Evolutionary conservation across 2,888 invertebrate genomes (phyloP).

Genomic region (Aromia moschata): DNA sequence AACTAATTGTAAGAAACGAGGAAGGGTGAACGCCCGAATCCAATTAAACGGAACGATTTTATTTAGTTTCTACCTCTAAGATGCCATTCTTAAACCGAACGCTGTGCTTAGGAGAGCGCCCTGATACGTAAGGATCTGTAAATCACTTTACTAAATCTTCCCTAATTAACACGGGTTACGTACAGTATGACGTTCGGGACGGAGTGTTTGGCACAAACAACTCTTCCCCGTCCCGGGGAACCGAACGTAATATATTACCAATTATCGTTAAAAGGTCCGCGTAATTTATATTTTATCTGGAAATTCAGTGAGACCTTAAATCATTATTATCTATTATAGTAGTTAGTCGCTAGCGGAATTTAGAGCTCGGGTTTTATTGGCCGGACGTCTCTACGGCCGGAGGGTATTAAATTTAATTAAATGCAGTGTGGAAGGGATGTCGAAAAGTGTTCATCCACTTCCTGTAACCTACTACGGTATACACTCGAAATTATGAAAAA

Average conservation of each 20-base stretch:
- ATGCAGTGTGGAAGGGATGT: too few species aligned
- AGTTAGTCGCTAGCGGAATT: background rate
- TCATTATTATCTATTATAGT: background rate
- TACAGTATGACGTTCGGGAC: constrained; percentile 28
- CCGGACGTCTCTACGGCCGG: background rate
- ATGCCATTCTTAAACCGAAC: constrained; percentile 13
- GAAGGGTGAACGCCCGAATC: background rate
- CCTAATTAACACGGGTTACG: constrained; percentile 42
- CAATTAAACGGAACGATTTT: background rate
- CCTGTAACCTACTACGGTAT: too few species aligned
- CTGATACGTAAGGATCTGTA: constrained; percentile 37
- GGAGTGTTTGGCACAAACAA: constrained; percentile 37
- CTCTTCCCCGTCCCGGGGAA: constrained; percentile 19
- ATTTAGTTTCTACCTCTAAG: constrained; percentile 4
- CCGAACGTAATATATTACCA: constrained; percentile 36
- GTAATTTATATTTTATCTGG: constrained; percentile 20
- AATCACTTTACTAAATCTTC: constrained; percentile 42
- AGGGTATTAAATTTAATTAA: background rate
- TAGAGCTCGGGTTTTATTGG: background rate
- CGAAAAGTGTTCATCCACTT: too few species aligned
- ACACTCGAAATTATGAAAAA: too few species aligned
- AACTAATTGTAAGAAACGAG: too few species aligned
- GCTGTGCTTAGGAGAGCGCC: constrained; percentile 18
- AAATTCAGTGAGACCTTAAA: background rate
- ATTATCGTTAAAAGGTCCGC: constrained; percentile 39